These are phyloP conservation scores for Ctenicera cuprea DNA, from an alignment of 2,888 invertebrate species.

Conservation along the genomic window DNA sequence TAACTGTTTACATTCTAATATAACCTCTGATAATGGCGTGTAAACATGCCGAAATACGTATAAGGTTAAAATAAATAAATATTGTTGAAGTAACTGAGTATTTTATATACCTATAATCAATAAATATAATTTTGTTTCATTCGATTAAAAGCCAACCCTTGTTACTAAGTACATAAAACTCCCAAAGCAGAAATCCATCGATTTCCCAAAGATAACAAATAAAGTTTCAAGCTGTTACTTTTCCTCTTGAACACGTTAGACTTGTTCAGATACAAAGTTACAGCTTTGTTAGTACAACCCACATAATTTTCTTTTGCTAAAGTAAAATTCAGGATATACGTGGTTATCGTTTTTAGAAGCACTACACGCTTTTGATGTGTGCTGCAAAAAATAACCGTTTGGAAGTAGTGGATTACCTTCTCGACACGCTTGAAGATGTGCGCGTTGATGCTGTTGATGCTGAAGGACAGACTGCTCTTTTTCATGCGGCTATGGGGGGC, in stretches of 20 bases:
- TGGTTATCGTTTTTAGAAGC: slow-evolving; percentile 75
- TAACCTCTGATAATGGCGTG: too few species aligned
- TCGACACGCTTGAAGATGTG: slow-evolving; percentile 78
- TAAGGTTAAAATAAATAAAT: too few species aligned
- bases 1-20: too few species aligned
- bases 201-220: slow-evolving; percentile 17
- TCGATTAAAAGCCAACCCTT: slow-evolving; percentile 30
- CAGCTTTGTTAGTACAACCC: slow-evolving; percentile 2
- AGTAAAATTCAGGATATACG: background rate
- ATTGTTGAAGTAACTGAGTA: too few species aligned
- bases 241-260: slow-evolving; percentile 17
- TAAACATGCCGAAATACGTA: too few species aligned
- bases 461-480: slow-evolving; percentile 84
- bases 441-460: slow-evolving; percentile 78
- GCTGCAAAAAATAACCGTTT: slow-evolving; percentile 83
- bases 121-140: background rate
- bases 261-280: background rate
- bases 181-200: slow-evolving; percentile 24
- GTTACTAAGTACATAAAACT: slow-evolving; percentile 12
- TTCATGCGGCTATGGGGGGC: slow-evolving; percentile 85
- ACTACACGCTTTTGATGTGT: slow-evolving; percentile 84
- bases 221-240: slow-evolving; percentile 1
- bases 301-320: background rate
- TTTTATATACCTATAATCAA: background rate
- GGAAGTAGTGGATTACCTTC: slow-evolving; percentile 79